Evolutionary conservation across 2,888 invertebrate species (phyloP).

Genomic region (Lysandra bellargus): DNA sequence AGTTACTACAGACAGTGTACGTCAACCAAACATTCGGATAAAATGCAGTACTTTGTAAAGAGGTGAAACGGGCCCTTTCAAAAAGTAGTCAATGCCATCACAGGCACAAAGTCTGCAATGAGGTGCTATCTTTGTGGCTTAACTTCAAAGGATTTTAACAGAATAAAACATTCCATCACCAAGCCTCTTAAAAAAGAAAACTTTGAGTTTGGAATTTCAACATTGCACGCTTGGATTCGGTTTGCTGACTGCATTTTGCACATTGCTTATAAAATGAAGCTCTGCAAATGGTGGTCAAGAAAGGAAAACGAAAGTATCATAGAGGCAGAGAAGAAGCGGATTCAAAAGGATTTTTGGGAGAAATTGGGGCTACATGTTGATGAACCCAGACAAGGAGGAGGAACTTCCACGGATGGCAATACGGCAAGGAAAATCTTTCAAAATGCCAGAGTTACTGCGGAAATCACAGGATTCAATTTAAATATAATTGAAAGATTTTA

Average conservation of each 20-base stretch:
- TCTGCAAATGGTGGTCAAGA: no score
- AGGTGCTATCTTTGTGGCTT: slow-evolving; percentile 33
- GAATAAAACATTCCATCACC: slow-evolving; percentile 19
- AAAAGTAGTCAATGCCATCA: slow-evolving; percentile 41
- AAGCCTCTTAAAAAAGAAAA: slow-evolving; percentile 28
- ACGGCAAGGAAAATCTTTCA: slow-evolving; percentile 35
- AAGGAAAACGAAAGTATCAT: no score
- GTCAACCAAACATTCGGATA: no score
- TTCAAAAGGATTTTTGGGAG: no score
- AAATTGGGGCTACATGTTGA: no score
- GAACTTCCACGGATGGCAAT: slow-evolving; percentile 37
- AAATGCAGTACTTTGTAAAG: no score
- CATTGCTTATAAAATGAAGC: slow-evolving; percentile 1
- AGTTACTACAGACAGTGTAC: no score
- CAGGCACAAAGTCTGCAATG: slow-evolving; percentile 37
- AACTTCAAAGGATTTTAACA: slow-evolving; percentile 37
- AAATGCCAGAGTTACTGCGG: slow-evolving; percentile 33
- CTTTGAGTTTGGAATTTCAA: slow-evolving; percentile 35
- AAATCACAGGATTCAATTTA: slow-evolving; percentile 34
- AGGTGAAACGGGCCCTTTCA: no score
- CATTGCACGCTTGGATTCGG: slow-evolving; percentile 40
- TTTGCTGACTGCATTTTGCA: slow-evolving; percentile 37
- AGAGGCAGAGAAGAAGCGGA: no score
- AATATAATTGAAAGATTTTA: slow-evolving; percentile 34
- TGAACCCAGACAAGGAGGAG: not conserved